These are phyloP conservation scores for Syritta pipiens DNA, from an alignment of 2,888 invertebrate species.

Conservation along the genomic window DNA sequence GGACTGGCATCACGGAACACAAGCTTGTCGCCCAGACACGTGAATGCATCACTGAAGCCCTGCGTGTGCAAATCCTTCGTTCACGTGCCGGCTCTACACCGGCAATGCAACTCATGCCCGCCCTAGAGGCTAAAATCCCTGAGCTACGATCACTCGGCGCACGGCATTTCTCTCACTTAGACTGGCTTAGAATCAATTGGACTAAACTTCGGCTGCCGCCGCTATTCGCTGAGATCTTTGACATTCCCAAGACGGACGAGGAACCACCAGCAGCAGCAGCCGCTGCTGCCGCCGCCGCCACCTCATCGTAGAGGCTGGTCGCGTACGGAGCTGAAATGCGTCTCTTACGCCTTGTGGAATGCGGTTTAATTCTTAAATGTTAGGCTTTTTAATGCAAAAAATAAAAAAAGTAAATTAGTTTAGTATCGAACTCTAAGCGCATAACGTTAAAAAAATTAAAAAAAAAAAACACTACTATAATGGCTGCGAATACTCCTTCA, in stretches of 20 bases:
- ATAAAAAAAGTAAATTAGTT: too few species aligned
- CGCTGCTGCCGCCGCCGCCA: background rate
- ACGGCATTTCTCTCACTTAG: constrained; percentile 90
- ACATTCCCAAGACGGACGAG: constrained; percentile 93
- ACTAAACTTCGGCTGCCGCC: constrained; percentile 91
- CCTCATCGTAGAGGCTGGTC: constrained; percentile 34
- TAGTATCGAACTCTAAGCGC: constrained; percentile 49
- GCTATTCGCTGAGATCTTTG: constrained; percentile 97
- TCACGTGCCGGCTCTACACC: constrained; percentile 78
- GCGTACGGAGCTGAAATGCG: too few species aligned
- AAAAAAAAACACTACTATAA: constrained; percentile 54
- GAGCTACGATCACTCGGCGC: constrained; percentile 90
- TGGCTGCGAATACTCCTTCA: constrained; percentile 64
- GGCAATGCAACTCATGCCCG: constrained; percentile 79
- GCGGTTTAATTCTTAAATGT: constrained; percentile 57
- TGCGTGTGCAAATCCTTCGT: constrained; percentile 86
- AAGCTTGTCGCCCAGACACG: constrained; percentile 89
- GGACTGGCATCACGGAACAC: constrained; percentile 89
- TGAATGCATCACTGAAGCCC: constrained; percentile 91
- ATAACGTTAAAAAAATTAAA: constrained; percentile 28
- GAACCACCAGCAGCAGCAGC: constrained; percentile 77
- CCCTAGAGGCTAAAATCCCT: constrained; percentile 83
- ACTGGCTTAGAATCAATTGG: constrained; percentile 96
- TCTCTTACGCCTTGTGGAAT: constrained; percentile 54
- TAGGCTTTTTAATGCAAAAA: constrained; percentile 50